Evolutionary conservation across 92 coral and sea anemone species (phyloP), one percentile per base, ranked within the genome.

Genomic region (Porites lobata): DNA sequence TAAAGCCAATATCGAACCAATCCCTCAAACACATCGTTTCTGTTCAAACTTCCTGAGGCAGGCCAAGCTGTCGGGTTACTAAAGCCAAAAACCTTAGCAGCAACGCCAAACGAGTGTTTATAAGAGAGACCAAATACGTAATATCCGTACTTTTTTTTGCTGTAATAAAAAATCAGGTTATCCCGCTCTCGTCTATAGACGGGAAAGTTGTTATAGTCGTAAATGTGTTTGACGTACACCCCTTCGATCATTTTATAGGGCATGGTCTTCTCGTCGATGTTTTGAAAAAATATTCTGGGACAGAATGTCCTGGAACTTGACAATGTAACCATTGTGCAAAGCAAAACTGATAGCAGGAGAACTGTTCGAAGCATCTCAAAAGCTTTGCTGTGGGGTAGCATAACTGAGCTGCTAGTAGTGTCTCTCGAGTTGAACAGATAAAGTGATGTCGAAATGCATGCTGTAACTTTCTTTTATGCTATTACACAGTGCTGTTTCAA

Each of bases 131-230:
- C 93, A 76, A 94, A 93, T 2, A 38, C 47, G 47, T 5, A 4
- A 53, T 91, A 90, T 50, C 15, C 26, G 15, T 8, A 21, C 47
- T 24, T 70, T 18, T 26, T 3, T 29, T n/a, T 54, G 47, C 9
- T 52, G 74, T 56, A 73, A 75, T 86, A 92, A 51, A 94, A 83
- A 4, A 75, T 53, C 65, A 94, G 61, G 61, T 84, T 81, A 57
- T 59, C 87, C 65, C 87, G 87, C 65, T 94, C 94, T 59, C 85
- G 51, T 63, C 56, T 83, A 82, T 92, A 94, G 11, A 94, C 95
- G 0, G 97, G 97, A 74, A 94, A 94, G 14, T 65, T 75, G 59
- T 87, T 89, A 75, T 92, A 69, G 24, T 10, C 84, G 82, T 86
- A 64, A 6, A 18, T 61, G 53, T 94, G 85, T 72, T 94, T 87